These are phyloP conservation scores for Cervus canadensis DNA, from an alignment of 2,113 vertebrate genomes.

Conservation along the genomic window DNA sequence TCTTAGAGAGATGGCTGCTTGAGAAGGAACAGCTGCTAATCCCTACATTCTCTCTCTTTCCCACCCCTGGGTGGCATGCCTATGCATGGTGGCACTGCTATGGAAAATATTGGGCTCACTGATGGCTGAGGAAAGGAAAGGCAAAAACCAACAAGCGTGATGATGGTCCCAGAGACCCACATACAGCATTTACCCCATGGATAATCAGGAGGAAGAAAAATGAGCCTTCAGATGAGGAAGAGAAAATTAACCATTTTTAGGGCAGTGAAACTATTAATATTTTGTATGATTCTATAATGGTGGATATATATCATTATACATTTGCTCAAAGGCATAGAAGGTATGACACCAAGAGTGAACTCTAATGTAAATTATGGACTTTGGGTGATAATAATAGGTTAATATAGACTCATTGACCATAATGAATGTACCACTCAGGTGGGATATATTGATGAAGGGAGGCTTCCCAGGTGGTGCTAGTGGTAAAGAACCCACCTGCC, in stretches of 20 bases:
- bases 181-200: background rate
- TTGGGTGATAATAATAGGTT: background rate
- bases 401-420: too few species aligned
- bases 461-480: background rate
- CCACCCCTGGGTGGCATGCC: background rate
- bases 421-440: background rate
- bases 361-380: background rate
- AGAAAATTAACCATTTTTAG: background rate
- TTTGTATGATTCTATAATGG: background rate
- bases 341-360: background rate
- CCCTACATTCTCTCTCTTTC: conserved; percentile 46
- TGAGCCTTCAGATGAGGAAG: background rate
- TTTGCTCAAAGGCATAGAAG: background rate
- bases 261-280: background rate
- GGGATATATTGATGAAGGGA: background rate
- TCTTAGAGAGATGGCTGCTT: background rate
- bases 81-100: background rate
- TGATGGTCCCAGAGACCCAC: background rate
- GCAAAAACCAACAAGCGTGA: background rate
- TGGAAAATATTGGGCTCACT: background rate
- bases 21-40: conserved; percentile 59
- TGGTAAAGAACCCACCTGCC: background rate
- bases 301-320: background rate
- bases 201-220: background rate
- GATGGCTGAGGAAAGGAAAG: background rate